Evolutionary conservation across 1,140 invertebrate species (phyloP).

Genomic region (Diabrotica virgifera): DNA sequence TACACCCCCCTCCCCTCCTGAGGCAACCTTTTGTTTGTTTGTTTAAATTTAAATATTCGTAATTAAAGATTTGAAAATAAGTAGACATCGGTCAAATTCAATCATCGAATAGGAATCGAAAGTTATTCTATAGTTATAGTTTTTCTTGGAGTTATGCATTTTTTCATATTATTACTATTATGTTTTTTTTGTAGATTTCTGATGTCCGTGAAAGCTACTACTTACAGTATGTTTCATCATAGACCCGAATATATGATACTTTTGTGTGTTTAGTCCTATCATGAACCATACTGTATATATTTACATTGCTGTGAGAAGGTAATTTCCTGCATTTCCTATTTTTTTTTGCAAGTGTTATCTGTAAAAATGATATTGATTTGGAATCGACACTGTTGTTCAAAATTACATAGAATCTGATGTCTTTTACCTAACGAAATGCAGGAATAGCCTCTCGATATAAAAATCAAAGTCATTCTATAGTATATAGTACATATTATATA

Average conservation of each 20-base stretch:
- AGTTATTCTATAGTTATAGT: conserved; percentile 19
- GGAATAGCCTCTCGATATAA: conserved; percentile 14
- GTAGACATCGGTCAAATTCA: conserved; percentile 8
- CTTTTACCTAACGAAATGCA: background rate
- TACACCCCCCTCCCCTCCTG: background rate
- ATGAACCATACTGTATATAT: background rate
- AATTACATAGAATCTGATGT: too few species aligned
- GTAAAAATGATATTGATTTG: too few species aligned
- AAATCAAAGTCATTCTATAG: conserved; percentile 39
- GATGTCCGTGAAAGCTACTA: conserved; percentile 16
- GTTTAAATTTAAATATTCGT: conserved; percentile 8
- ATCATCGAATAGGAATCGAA: conserved; percentile 1
- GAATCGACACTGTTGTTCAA: too few species aligned
- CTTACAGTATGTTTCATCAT: background rate
- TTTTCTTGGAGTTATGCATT: conserved; percentile 17
- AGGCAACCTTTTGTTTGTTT: conserved; percentile 13
- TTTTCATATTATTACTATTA: conserved; percentile 7
- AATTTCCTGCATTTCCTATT: background rate
- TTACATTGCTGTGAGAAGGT: background rate
- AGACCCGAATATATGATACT: background rate
- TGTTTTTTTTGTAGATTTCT: conserved; percentile 16
- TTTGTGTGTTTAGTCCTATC: too few species aligned
- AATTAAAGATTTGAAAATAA: background rate
- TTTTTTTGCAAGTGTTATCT: too few species aligned
- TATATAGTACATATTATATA: conserved; percentile 33